phyloP scores from a whole-genome alignment of 2,113 vertebrate genomes.

The Colinus virginianus region DNA sequence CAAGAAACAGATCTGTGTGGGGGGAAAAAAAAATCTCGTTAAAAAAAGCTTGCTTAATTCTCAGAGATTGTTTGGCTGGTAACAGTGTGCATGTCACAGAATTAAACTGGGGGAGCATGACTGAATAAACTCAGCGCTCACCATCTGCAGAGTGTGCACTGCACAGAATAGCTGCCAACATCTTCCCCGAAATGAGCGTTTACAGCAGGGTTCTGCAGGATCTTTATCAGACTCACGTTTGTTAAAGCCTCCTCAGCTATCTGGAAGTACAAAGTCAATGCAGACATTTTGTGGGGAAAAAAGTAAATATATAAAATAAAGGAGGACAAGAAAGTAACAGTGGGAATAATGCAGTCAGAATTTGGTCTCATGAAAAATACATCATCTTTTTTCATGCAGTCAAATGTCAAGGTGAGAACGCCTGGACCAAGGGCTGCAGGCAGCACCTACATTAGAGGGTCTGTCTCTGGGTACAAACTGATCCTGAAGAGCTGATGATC shows the following conservation, averaged over 20 bases:
- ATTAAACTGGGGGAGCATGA: neutral
- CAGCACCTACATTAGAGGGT: neutral
- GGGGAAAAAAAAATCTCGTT: neutral
- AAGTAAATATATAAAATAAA: neutral
- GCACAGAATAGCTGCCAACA: neutral
- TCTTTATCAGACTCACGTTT: neutral
- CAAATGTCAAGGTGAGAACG: neutral
- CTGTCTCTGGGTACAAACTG: accelerated
- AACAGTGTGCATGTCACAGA: neutral
- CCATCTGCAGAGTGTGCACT: neutral
- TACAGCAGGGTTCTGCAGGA: neutral
- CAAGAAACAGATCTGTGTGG: neutral
- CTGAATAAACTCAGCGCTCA: neutral
- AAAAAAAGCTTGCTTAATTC: neutral
- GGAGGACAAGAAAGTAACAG: neutral
- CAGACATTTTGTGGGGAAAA: neutral
- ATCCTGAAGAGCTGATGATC: neutral
- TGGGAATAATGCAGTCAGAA: neutral
- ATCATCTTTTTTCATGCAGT: neutral
- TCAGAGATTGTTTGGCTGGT: neutral
- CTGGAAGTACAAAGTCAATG: neutral
- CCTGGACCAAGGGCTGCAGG: neutral
- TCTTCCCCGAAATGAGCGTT: neutral
- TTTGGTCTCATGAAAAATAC: neutral
- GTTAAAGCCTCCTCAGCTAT: neutral